Evolutionary conservation across 2,888 invertebrate species (phyloP).

Genomic region (Torymus auratus): DNA sequence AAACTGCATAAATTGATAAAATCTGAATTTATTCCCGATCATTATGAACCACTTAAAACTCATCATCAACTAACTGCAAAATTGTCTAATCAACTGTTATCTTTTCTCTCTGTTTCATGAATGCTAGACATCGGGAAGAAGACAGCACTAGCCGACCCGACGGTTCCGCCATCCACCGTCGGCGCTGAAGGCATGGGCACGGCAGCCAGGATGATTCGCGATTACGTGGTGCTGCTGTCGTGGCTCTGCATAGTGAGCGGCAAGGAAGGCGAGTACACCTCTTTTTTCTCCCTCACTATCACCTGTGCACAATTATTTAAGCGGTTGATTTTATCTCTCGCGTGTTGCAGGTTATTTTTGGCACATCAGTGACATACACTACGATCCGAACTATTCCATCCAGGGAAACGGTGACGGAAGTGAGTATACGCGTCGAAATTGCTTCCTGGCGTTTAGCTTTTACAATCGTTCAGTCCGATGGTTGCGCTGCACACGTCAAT

Average conservation of each 20-base stretch:
- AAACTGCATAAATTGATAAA: too few species aligned
- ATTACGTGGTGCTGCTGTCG: conserved; percentile 72
- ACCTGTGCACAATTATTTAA: conserved; percentile 16
- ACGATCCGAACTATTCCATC: conserved; percentile 89
- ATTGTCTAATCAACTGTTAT: too few species aligned
- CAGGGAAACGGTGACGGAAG: conserved; percentile 87
- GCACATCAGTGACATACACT: conserved; percentile 96
- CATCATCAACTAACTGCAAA: too few species aligned
- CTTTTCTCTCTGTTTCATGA: too few species aligned
- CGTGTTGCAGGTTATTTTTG: conserved; percentile 91
- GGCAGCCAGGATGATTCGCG: conserved; percentile 71
- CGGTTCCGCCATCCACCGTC: too few species aligned
- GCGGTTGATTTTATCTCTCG: background rate
- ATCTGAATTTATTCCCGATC: too few species aligned
- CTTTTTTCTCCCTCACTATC: too few species aligned
- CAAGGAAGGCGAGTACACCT: conserved; percentile 69
- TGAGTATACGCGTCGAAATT: conserved; percentile 78
- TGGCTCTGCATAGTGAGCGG: conserved; percentile 73
- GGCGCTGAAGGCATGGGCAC: background rate
- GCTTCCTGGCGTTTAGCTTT: background rate
- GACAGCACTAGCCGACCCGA: too few species aligned
- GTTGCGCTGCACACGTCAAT: too few species aligned
- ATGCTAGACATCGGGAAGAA: too few species aligned
- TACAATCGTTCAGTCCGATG: too few species aligned
- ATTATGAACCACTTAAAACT: too few species aligned